Base-by-base conservation (phyloP, 2,888 invertebrate genomes). In the Pyrochroa serraticornis region DNA sequence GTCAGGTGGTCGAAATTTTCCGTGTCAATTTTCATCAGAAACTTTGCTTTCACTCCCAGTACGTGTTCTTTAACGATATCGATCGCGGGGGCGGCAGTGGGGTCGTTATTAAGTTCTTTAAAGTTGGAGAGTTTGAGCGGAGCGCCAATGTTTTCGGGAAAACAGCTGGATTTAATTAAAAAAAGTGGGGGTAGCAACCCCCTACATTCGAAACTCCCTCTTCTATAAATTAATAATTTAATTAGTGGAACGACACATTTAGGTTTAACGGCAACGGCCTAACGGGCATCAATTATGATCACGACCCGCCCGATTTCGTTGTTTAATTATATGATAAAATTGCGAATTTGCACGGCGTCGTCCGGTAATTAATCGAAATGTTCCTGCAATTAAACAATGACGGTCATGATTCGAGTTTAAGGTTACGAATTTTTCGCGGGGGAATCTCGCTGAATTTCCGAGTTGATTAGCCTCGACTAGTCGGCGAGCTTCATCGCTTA, bases 121-220 rank as follows among this genome's bases (percentile, higher is more conserved):
- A 55, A 55, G 55, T 48, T 55, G 32, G 47, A 46, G 48, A 55
- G 48, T 48, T 55, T 47, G 47, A 41, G 48, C 35, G 55, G 46
- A 35, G 36, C 36, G 36, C 10, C 36, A 55, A 43, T 55, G 55
- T 55, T 55, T 55, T 48, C 42, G 38, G 53, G 53, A 39, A 53
- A 46, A 53, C 53, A 53, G 46, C 46, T 46, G 46, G 46, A 53
- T 55, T 55, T 55, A 55, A 55, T 55, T 55, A 55, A 48, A 55
- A 55, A 55, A 48, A 47, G 45, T 36, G 34, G 38, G 46, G 31
- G 34, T 39, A 41, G 10, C 53, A 5, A 2, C 22, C 22, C 22
- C 22, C 5, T 22, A n/a, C n/a, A n/a, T n/a, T n/a, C n/a, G n/a
- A n/a, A n/a, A n/a, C 5, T 22, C 22, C 22, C 22, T 22, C 22